These are phyloP conservation scores for Drosophila borborema DNA, from an alignment of 2,888 invertebrate genomes.

Conservation along the genomic window DNA sequence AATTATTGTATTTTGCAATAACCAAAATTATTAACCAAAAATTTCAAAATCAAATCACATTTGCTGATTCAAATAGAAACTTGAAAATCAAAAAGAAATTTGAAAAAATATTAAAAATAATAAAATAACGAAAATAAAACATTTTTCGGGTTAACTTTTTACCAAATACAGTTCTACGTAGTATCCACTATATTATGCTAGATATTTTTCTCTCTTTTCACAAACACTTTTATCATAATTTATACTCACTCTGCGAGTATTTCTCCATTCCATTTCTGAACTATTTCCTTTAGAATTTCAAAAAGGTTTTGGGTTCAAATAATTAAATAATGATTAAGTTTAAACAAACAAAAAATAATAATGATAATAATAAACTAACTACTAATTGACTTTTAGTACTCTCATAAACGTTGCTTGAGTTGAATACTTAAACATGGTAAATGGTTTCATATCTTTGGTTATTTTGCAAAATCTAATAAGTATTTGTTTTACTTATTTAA, in stretches of 20 bases:
- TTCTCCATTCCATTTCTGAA: conserved; percentile 37
- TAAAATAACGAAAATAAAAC: conserved; percentile 83
- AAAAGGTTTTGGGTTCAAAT: conserved; percentile 52
- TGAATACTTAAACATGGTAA: conserved; percentile 55
- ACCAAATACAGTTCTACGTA: conserved; percentile 30
- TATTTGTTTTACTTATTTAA: conserved; percentile 37
- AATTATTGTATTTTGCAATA: conserved; percentile 83
- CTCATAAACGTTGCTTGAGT: conserved; percentile 52
- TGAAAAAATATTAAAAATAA: conserved; percentile 15
- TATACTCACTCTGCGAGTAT: conserved; percentile 48
- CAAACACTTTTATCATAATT: conserved; percentile 36
- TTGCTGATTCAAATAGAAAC: conserved; percentile 18
- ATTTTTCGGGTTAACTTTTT: conserved; percentile 83
- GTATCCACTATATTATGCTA: conserved; percentile 45
- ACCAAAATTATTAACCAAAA: conserved; percentile 82
- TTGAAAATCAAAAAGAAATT: conserved; percentile 12
- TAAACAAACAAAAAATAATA: background rate
- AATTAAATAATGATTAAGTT: conserved; percentile 31
- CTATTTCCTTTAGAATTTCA: conserved; percentile 46
- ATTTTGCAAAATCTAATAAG: conserved; percentile 70
- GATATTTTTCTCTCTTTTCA: conserved; percentile 33
- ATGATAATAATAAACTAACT: conserved; percentile 40
- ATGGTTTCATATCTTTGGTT: conserved; percentile 65
- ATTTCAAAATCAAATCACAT: conserved; percentile 30
- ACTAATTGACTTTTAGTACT: conserved; percentile 51